Evolutionary conservation across 2,888 invertebrate genomes (phyloP).

Genomic region (Parasteatoda lunata): DNA sequence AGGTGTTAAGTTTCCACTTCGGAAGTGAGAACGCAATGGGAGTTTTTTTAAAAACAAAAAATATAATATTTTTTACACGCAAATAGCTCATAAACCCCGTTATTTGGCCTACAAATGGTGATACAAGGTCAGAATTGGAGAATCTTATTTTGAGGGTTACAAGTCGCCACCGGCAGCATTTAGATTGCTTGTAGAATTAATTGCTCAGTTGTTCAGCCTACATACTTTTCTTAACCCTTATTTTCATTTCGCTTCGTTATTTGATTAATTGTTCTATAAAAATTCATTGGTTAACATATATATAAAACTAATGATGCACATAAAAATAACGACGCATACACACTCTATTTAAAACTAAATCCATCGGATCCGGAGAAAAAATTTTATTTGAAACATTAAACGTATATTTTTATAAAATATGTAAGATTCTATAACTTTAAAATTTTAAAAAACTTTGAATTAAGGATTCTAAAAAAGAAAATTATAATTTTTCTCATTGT

Average conservation of each 20-base stretch:
- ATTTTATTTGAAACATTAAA: no score
- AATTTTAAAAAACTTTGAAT: no score
- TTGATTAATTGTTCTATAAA: no score
- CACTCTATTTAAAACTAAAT: no score
- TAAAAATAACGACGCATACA: no score
- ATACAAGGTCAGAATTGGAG: conserved; percentile 36
- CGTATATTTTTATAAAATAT: no score
- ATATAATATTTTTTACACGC: conserved; percentile 26
- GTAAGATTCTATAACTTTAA: no score
- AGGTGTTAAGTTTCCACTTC: conserved; percentile 23
- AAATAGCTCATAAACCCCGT: conserved; percentile 39
- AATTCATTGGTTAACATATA: no score
- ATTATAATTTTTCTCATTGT: no score
- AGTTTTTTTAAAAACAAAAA: background rate
- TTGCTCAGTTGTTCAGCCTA: conserved; percentile 1
- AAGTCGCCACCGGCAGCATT: conserved; percentile 32
- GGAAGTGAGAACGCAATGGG: background rate
- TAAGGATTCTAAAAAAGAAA: no score
- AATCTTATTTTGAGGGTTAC: conserved; percentile 20
- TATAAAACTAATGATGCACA: no score
- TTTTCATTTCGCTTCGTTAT: background rate
- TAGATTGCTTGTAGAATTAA: background rate
- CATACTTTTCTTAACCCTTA: background rate
- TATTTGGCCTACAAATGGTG: conserved; percentile 42
- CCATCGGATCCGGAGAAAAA: no score